These are phyloP conservation scores for Micronycteris hirsuta DNA, from an alignment of 2,113 vertebrate species.

Conservation along the genomic window DNA sequence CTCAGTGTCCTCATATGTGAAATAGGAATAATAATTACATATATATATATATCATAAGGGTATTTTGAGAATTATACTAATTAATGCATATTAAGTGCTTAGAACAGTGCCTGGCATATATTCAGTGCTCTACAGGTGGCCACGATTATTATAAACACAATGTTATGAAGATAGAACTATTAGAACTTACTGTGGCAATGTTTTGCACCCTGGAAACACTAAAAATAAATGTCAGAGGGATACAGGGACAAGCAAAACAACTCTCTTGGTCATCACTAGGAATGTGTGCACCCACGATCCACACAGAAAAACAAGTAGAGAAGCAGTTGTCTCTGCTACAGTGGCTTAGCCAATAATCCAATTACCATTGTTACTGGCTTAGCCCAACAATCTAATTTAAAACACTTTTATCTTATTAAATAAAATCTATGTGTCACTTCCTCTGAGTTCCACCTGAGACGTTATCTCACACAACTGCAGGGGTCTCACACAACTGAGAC, in stretches of 20 bases:
- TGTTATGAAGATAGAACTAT: not conserved
- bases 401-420: not conserved
- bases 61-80: not conserved
- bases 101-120: not conserved
- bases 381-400: not conserved
- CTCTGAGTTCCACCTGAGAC: not conserved
- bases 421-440: not conserved
- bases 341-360: not conserved
- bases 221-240: not conserved
- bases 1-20: not conserved
- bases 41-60: not conserved
- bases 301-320: not conserved
- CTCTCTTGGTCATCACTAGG: not conserved
- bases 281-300: accelerated
- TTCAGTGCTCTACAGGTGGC: not conserved
- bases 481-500: not conserved
- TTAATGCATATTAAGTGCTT: not conserved
- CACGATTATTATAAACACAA: not conserved
- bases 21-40: not conserved
- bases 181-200: not conserved
- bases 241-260: not conserved
- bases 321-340: not conserved
- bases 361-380: not conserved
- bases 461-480: not conserved
- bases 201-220: not conserved